Evolutionary conservation across 2,797 vertebrate genomes (phyloP).

Genomic region (Tragopan temminckii): DNA sequence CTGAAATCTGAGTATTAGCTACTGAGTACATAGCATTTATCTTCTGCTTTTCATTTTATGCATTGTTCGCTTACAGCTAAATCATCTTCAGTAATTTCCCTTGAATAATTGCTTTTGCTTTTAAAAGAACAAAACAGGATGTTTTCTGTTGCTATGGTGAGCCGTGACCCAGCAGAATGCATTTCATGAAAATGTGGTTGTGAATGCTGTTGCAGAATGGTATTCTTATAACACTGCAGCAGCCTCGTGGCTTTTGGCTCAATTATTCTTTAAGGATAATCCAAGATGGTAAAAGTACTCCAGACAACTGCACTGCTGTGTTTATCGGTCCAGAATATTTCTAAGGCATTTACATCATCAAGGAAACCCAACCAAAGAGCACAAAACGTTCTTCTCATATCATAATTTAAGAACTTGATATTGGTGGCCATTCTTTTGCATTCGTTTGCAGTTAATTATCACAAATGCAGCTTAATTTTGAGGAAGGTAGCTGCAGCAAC

Average conservation of each 20-base stretch:
- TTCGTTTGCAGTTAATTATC: not conserved
- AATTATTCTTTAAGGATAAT: not conserved
- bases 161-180: not conserved
- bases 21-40: constrained; percentile 16
- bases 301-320: not conserved
- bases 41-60: not conserved
- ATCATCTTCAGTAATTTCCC: not conserved
- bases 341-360: not conserved
- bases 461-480: not conserved
- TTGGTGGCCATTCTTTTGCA: not conserved
- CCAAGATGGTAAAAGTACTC: not conserved
- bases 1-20: constrained; percentile 16
- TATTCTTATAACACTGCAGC: not conserved
- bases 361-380: not conserved
- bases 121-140: not conserved
- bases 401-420: not conserved
- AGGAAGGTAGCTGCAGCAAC: not conserved
- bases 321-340: not conserved
- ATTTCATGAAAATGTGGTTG: not conserved
- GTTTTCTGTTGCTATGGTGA: not conserved
- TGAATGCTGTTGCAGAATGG: not conserved
- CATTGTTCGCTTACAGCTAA: not conserved
- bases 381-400: not conserved
- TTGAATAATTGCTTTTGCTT: constrained; percentile 1
- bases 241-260: not conserved